phyloP scores from a whole-genome alignment of 2,797 vertebrate species.

The Neomorphus geoffroyi region DNA sequence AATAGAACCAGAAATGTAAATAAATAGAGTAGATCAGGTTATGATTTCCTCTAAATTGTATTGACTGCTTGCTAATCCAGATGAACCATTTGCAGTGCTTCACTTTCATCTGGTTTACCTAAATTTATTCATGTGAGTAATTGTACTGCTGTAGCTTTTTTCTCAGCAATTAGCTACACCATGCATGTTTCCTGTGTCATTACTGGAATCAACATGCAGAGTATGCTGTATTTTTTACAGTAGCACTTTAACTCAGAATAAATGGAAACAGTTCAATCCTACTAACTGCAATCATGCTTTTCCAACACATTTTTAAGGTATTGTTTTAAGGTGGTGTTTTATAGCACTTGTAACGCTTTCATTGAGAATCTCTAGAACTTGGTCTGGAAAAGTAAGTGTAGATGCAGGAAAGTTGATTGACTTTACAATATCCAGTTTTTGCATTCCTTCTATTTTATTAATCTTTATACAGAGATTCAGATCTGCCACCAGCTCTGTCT shows the following conservation, averaged over 20 bases:
- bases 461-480: background rate
- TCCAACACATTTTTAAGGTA: background rate
- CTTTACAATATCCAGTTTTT: background rate
- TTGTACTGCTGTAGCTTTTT: background rate
- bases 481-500: background rate
- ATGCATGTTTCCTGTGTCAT: background rate
- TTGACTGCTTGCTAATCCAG: background rate
- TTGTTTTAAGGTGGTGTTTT: background rate
- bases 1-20: background rate
- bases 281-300: background rate
- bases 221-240: background rate
- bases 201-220: background rate
- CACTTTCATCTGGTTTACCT: background rate
- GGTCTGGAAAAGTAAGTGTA: background rate
- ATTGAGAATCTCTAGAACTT: background rate
- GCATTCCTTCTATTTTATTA: background rate
- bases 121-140: background rate
- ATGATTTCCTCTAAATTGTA: background rate
- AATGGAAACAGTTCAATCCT: background rate
- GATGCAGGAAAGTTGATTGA: background rate
- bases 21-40: background rate
- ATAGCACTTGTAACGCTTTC: background rate
- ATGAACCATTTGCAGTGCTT: background rate
- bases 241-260: background rate
- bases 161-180: background rate